Evolutionary conservation across 2,113 vertebrate genomes (phyloP).

Genomic region (Isichthys henryi): DNA sequence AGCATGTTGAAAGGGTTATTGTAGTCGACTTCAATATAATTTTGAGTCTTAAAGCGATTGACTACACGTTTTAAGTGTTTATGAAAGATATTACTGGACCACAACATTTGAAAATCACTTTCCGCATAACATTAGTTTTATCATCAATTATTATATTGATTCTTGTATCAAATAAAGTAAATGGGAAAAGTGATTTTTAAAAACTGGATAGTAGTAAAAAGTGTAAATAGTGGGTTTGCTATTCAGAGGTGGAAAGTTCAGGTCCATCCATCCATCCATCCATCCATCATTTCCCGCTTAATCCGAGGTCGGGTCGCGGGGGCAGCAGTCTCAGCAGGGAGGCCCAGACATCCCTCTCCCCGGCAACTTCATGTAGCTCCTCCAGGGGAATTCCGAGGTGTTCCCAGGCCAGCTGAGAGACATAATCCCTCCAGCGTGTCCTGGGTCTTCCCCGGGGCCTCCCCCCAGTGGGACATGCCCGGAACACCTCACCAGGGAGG

Average conservation of each 20-base stretch:
- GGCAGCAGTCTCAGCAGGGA: too few species aligned
- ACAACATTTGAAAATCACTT: not conserved
- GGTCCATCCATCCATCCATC: too few species aligned
- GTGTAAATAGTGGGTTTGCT: not conserved
- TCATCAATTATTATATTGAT: not conserved
- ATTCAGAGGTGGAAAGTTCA: not conserved
- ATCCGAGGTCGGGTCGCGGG: too few species aligned
- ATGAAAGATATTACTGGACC: not conserved
- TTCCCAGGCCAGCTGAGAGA: too few species aligned
- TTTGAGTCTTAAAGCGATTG: not conserved
- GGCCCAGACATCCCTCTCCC: too few species aligned
- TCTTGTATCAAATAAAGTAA: not conserved
- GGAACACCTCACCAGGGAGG: too few species aligned
- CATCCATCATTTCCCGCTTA: too few species aligned
- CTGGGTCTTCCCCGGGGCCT: too few species aligned
- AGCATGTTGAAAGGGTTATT: not conserved
- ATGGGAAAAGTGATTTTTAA: not conserved
- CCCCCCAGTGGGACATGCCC: too few species aligned
- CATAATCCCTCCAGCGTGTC: too few species aligned
- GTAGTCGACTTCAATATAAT: not conserved
- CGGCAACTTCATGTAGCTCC: too few species aligned
- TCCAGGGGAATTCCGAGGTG: too few species aligned
- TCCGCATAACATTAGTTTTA: not conserved
- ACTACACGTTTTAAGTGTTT: not conserved
- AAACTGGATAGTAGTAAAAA: not conserved